These are phyloP conservation scores for Zaprionus kolodkinae DNA, from an alignment of 1,140 invertebrate species.

Conservation along the genomic window DNA sequence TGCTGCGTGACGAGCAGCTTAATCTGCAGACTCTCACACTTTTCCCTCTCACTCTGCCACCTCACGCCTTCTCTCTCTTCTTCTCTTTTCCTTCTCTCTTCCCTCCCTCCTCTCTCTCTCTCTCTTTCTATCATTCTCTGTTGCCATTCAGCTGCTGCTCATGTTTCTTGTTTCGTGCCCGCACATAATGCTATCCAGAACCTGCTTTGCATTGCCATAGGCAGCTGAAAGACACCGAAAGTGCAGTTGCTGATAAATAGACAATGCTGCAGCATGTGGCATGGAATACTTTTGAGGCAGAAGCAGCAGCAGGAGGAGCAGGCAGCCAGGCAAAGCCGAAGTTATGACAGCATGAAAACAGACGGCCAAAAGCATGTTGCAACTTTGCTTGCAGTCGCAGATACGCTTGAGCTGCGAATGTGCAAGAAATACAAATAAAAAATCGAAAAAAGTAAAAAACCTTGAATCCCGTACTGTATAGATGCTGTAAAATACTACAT, in stretches of 20 bases:
- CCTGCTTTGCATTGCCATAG: slow-evolving; percentile 17
- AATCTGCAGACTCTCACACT: slow-evolving; percentile 87
- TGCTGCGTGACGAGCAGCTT: slow-evolving; percentile 93
- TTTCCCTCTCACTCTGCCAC: slow-evolving; percentile 85
- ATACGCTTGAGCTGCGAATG: neutral
- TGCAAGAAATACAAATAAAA: neutral
- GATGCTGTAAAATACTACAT: neutral
- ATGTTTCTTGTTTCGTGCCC: slow-evolving; percentile 6
- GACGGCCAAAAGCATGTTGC: neutral
- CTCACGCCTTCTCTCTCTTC: slow-evolving; percentile 90
- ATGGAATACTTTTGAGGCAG: slow-evolving; percentile 10
- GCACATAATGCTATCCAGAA: slow-evolving; percentile 18
- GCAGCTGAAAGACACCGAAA: slow-evolving; percentile 8
- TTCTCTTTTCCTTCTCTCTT: too few relatives aligned
- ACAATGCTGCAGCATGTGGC: slow-evolving; percentile 1
- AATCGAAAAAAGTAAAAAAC: neutral
- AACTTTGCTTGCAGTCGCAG: neutral
- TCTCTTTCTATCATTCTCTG: neutral
- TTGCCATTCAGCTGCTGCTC: neutral
- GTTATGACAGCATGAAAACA: slow-evolving; percentile 20
- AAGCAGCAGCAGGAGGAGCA: slow-evolving; percentile 6
- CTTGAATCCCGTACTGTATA: neutral
- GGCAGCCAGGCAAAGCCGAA: slow-evolving; percentile 1
- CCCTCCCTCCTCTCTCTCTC: slow-evolving; percentile 85
- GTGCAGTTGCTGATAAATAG: slow-evolving; percentile 25